Evolutionary conservation across 2,888 invertebrate genomes (phyloP).

Genomic region (Amphipyra tragopoginis): DNA sequence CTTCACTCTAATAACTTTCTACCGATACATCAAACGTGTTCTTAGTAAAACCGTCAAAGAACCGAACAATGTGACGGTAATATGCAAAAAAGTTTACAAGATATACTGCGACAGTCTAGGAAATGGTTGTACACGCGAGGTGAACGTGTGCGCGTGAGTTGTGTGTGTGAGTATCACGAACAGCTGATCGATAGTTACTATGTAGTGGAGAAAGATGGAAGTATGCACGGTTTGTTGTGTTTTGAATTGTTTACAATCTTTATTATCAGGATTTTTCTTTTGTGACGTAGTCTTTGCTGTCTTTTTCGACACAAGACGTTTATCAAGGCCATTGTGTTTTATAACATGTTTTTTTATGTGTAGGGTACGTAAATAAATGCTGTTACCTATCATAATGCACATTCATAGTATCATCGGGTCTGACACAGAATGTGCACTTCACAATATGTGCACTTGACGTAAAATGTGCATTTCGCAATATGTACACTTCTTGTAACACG

Average conservation of each 20-base stretch:
- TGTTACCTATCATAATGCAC: too few species aligned
- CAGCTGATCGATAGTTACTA: constrained; percentile 41
- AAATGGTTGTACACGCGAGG: constrained; percentile 51
- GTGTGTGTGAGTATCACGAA: constrained; percentile 10
- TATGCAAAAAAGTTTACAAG: constrained; percentile 55
- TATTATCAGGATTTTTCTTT: constrained; percentile 12
- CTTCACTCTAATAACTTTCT: constrained; percentile 28
- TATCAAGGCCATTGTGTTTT: constrained; percentile 5
- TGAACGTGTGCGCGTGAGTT: constrained; percentile 32
- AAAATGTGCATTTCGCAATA: too few species aligned
- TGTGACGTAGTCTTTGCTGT: constrained; percentile 7
- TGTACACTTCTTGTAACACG: too few species aligned
- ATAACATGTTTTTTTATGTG: too few species aligned
- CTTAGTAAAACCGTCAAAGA: constrained; percentile 37
- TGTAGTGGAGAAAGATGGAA: constrained; percentile 37
- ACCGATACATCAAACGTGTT: constrained; percentile 30
- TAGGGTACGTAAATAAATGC: too few species aligned
- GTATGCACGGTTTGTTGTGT: constrained; percentile 1
- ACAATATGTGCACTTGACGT: too few species aligned
- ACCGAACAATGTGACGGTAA: constrained; percentile 36
- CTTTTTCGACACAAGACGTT: not conserved
- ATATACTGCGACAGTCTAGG: constrained; percentile 49
- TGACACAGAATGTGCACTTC: too few species aligned
- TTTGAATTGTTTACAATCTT: constrained; percentile 7
- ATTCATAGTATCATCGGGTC: too few species aligned